Evolutionary conservation across 1,140 invertebrate genomes (phyloP), one percentile per base, ranked within the genome.

Genomic region (Zaprionus camerounensis): DNA sequence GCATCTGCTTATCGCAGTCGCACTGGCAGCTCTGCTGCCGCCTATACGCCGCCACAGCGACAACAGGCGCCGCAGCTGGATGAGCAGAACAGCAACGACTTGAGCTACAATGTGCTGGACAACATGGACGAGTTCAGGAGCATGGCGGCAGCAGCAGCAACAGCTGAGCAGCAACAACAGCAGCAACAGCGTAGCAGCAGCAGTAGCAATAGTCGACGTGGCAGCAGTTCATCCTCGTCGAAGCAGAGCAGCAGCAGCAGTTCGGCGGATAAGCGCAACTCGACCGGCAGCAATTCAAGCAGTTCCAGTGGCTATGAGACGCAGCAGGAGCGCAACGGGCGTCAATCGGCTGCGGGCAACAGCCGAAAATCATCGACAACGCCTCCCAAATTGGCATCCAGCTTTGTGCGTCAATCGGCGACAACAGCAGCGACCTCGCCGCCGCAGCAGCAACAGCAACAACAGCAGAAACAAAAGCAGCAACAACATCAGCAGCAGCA

Each of bases 21-120:
- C 4, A 53, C 34, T 1, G 71, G 61, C 22, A 53, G 65, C 28
- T 15, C 63, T 31, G 44, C 38, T 2, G 51, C 76, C 55, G 71
- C 56, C 0, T 90, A 90, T 56, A 88, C 84, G 26, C 84, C 84
- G n/a, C 82, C 86, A 7, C 87, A 91, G 68, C 66, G 80, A 3
- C 77, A 86, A 24, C 82, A 69, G 7, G 74, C 71, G 9, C 82
- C 78, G 9, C 82, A 81, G 34, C 38, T 90, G 75, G 84, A 91
- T 53, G 91, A 92, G 69, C 88, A 88, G 72, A 85, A 68, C 63
- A 83, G 73, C 66, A 79, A 73, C 57, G 91, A 92, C 64, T 70
- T 92, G 63, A 92, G 82, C 53, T 92, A 92, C 65, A 92, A 85
- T 77, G 84, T 92, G 64, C 76, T 92, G 58, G 87, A 92, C 28